A percentile compares a stretch with the other conserved stretches of the same genome.
These are phyloP conservation scores for Trissolcus basalis DNA, from an alignment of 1,140 invertebrate species.

Conservation along the genomic window DNA sequence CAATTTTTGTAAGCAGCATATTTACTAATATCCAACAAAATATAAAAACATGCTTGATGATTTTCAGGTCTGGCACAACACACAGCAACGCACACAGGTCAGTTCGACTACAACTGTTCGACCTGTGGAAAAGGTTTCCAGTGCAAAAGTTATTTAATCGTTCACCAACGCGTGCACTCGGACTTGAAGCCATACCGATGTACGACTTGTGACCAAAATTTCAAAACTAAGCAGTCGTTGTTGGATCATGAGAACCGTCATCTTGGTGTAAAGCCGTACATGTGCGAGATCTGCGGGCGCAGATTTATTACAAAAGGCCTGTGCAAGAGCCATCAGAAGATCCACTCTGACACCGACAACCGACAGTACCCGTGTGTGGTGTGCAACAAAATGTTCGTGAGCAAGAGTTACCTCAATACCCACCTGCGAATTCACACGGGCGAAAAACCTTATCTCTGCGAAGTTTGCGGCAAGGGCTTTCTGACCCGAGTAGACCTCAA, in stretches of 20 bases:
- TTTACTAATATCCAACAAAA: not conserved
- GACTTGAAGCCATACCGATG: constrained; percentile 80
- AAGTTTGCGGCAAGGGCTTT: constrained; percentile 82
- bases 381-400: constrained; percentile 83
- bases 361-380: constrained; percentile 82
- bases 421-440: constrained; percentile 93
- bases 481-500: constrained; percentile 79
- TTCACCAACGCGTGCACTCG: constrained; percentile 83
- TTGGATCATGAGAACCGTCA: constrained; percentile 89
- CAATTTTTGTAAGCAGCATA: too few relatives aligned
- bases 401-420: constrained; percentile 86
- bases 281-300: constrained; percentile 86
- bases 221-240: constrained; percentile 84
- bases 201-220: constrained; percentile 80
- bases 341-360: constrained; percentile 81
- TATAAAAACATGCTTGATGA: not conserved
- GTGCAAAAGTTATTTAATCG: constrained; percentile 83
- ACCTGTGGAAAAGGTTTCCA: constrained; percentile 85
- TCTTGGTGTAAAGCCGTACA: constrained; percentile 87
- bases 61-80: constrained; percentile 79
- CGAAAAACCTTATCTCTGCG: constrained; percentile 84
- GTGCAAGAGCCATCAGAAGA: constrained; percentile 83
- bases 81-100: constrained; percentile 80
- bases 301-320: constrained; percentile 89
- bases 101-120: constrained; percentile 82